phyloP scores from a whole-genome alignment of 1,140 invertebrate genomes.

The Cydia amplana region DNA sequence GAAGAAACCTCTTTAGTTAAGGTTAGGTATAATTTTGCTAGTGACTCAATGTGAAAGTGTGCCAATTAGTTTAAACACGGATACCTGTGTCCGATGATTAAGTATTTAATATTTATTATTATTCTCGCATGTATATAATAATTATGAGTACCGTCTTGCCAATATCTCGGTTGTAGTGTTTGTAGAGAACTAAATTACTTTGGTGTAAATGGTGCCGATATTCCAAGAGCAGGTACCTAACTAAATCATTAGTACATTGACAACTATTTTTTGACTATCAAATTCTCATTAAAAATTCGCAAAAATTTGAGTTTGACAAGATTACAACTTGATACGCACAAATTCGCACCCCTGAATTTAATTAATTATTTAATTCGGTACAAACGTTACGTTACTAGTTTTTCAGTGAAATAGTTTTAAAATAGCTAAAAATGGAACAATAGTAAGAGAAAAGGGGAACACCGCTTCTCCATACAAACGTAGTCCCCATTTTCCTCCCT shows the following conservation, averaged over 20 bases:
- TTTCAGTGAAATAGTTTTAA: too few species aligned
- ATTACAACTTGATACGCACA: not conserved
- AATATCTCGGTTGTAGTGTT: not conserved
- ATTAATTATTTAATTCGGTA: too few species aligned
- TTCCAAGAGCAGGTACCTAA: not conserved
- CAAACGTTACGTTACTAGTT: too few species aligned
- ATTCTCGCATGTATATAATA: conserved; percentile 53
- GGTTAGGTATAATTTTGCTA: conserved; percentile 73
- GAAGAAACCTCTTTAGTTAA: conserved; percentile 62
- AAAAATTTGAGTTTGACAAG: not conserved
- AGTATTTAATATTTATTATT: conserved; percentile 54
- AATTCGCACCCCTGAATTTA: not conserved
- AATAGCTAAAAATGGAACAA: too few species aligned
- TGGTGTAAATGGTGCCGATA: not conserved
- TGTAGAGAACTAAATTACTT: conserved; percentile 7
- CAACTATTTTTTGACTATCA: not conserved
- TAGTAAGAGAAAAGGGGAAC: too few species aligned
- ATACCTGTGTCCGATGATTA: conserved; percentile 47
- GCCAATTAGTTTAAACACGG: conserved; percentile 71
- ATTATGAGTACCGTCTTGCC: conserved; percentile 43
- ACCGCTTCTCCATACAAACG: too few species aligned
- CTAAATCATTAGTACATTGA: not conserved
- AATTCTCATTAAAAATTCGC: not conserved
- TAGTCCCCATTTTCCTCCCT: too few species aligned
- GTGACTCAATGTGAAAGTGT: conserved; percentile 77